Conservation (phyloP, 2,888 invertebrate species). For the Cataglyphis rosenhaueri region DNA sequence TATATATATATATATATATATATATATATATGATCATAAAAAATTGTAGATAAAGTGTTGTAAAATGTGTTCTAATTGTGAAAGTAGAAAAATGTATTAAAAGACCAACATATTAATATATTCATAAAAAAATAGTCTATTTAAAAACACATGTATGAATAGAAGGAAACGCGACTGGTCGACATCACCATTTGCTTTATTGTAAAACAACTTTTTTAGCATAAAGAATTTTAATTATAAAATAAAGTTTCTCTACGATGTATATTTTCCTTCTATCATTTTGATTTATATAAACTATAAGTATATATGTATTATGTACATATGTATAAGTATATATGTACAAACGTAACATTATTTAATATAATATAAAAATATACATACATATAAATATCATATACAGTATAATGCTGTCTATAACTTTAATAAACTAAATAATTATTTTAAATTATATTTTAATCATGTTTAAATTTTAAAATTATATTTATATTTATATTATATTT, state of each 20-base stretch:
- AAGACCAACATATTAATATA: slow-evolving; percentile 37
- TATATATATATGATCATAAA: neutral
- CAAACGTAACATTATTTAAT: neutral
- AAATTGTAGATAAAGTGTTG: neutral
- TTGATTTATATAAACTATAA: slow-evolving; percentile 2
- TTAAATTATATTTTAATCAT: neutral
- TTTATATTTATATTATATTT: too few relatives aligned
- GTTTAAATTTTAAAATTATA: neutral
- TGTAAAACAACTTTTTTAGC: slow-evolving; percentile 31
- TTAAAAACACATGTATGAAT: neutral
- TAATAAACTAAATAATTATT: neutral
- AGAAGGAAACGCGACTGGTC: slow-evolving; percentile 12
- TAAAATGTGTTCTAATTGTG: neutral
- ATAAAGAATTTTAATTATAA: neutral
- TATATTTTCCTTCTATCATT: neutral
- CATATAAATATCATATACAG: neutral
- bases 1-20: neutral
- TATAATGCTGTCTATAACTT: neutral
- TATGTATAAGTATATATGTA: too few relatives aligned
- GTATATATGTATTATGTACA: neutral
- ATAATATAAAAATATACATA: neutral
- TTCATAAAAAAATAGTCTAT: slow-evolving; percentile 39
- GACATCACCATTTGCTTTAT: slow-evolving; percentile 37
- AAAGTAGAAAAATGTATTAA: slow-evolving; percentile 17
- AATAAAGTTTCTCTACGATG: neutral